Percentiles rank a stretch among this genome's conserved stretches.
These are phyloP conservation scores for Camponotus fellah DNA, from an alignment of 2,888 invertebrate genomes.

Conservation along the genomic window DNA sequence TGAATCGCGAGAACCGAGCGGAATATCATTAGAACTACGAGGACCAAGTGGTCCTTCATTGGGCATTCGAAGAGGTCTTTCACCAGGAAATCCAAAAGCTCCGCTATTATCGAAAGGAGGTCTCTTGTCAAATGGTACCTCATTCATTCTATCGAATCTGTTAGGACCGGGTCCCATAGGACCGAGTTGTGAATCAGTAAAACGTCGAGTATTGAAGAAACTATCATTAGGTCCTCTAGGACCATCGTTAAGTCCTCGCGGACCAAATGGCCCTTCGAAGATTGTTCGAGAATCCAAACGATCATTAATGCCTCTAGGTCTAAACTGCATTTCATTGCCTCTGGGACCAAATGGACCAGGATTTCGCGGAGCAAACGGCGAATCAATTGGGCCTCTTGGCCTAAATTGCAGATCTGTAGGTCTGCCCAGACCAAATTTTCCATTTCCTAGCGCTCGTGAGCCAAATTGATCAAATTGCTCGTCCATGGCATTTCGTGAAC, in stretches of 20 bases:
- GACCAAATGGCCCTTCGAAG: slow-evolving; percentile 45
- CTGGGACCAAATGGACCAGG: slow-evolving; percentile 53
- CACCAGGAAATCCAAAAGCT: slow-evolving; percentile 54
- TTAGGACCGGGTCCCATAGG: slow-evolving; percentile 32
- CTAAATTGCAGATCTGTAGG: slow-evolving; percentile 53
- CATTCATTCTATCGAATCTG: slow-evolving; percentile 52
- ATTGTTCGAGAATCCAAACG: slow-evolving; percentile 7
- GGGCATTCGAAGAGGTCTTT: slow-evolving; percentile 52
- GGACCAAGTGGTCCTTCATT: slow-evolving; percentile 40
- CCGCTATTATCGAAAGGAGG: slow-evolving; percentile 60
- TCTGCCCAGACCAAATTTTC: slow-evolving; percentile 58
- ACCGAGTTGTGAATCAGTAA: slow-evolving; percentile 46
- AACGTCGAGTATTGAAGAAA: slow-evolving; percentile 20
- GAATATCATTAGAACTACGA: slow-evolving; percentile 34
- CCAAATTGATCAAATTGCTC: slow-evolving; percentile 55
- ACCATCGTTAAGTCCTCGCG: slow-evolving; percentile 43
- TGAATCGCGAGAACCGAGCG: not conserved
- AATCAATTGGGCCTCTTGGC: slow-evolving; percentile 50
- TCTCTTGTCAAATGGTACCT: slow-evolving; percentile 54
- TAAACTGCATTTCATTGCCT: slow-evolving; percentile 58
- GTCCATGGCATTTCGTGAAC: not conserved
- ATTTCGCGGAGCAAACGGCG: slow-evolving; percentile 64
- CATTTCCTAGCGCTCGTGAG: slow-evolving; percentile 51
- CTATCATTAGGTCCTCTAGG: slow-evolving; percentile 52
- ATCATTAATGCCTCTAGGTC: slow-evolving; percentile 53